A percentile compares a stretch with the other conserved stretches of the same genome.
Conservation (phyloP, 2,888 invertebrate species). For the Dyspetes luteomarginatus region DNA sequence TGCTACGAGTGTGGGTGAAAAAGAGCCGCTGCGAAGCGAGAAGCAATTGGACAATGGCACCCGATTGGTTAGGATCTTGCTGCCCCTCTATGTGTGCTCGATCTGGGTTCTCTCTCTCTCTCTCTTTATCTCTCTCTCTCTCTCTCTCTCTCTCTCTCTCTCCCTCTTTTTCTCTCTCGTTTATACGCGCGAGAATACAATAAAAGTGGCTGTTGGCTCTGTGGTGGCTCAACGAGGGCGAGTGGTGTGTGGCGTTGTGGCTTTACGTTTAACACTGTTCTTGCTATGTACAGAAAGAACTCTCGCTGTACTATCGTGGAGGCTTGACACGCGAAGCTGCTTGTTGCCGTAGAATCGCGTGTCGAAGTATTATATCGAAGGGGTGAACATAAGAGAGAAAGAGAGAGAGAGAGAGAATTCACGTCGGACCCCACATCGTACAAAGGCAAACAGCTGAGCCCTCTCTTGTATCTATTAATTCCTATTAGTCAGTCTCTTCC, state of each 20-base stretch:
- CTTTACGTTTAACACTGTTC: constrained; percentile 64
- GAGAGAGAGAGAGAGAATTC: constrained; percentile 23
- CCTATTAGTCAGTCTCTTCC: constrained; percentile 58
- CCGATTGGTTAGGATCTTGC: constrained; percentile 52
- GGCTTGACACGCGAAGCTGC: constrained; percentile 61
- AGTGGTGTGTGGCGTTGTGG: constrained; percentile 47
- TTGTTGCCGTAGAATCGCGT: constrained; percentile 76
- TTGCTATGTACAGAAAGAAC: constrained; percentile 44
- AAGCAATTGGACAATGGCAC: constrained; percentile 9
- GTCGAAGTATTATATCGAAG: constrained; percentile 80
- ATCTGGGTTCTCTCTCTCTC: constrained; percentile 21
- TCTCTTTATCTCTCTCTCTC: no score
- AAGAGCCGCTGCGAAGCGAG: constrained; percentile 13
- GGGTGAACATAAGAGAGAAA: constrained; percentile 58
- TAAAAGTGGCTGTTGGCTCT: constrained; percentile 73
- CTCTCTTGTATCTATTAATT: constrained; percentile 47
- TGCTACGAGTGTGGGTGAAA: background rate
- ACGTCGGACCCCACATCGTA: constrained; percentile 16
- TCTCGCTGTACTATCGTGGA: constrained; percentile 51
- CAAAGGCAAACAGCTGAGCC: constrained; percentile 17
- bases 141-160: no score
- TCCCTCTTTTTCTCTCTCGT: constrained; percentile 36
- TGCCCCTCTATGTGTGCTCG: constrained; percentile 47
- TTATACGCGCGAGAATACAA: constrained; percentile 66
- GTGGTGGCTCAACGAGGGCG: constrained; percentile 24